Conservation (phyloP, 2,888 invertebrate genomes). For the Tipula confusa region DNA sequence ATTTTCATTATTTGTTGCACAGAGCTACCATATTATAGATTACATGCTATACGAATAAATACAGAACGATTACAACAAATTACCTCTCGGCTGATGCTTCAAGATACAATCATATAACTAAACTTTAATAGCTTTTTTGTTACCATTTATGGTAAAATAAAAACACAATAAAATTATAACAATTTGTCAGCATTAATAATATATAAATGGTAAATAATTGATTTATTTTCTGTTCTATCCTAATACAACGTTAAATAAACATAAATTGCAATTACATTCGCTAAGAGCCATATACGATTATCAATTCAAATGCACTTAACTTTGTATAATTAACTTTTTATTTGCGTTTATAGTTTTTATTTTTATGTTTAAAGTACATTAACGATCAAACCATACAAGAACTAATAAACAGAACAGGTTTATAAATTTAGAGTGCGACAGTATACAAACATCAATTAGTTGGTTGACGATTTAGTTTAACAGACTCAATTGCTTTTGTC, state of each 20-base stretch:
- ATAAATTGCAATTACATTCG: background rate
- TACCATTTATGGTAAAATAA: background rate
- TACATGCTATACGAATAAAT: too few species aligned
- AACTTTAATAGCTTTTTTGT: background rate
- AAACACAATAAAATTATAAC: background rate
- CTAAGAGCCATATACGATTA: background rate
- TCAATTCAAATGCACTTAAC: conserved; percentile 6
- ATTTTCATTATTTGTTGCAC: too few species aligned
- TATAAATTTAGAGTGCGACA: background rate
- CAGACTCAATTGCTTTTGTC: too few species aligned
- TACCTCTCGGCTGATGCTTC: background rate
- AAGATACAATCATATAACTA: background rate
- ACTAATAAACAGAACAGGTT: background rate
- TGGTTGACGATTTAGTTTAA: too few species aligned
- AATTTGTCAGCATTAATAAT: background rate
- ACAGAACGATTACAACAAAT: too few species aligned
- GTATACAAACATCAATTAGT: too few species aligned
- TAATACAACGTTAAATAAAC: background rate
- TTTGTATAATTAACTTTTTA: background rate
- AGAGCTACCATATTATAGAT: too few species aligned
- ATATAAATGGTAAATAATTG: background rate
- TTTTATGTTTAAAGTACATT: background rate
- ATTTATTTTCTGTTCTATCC: background rate
- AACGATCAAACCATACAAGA: background rate
- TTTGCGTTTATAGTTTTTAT: background rate